Percentiles rank a stretch among this genome's conserved stretches.
Evolutionary conservation across 2,888 invertebrate genomes (phyloP).

Genomic region (Hypercompe scribonia): DNA sequence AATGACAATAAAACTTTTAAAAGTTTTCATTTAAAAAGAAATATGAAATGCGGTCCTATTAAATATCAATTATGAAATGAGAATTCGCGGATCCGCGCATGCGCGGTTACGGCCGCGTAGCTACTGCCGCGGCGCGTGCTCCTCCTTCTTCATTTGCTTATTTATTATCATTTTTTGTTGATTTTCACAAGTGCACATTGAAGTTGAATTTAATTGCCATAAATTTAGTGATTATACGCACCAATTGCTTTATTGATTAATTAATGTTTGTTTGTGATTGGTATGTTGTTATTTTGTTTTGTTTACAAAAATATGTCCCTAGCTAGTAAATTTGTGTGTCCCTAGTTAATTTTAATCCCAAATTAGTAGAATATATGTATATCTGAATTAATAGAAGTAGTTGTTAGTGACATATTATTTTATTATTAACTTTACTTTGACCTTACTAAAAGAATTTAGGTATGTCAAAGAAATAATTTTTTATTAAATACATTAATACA

Average conservation of each 20-base stretch:
- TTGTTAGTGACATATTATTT: not conserved
- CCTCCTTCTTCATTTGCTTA: slow-evolving; percentile 54
- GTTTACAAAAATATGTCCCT: too few species aligned
- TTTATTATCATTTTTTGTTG: slow-evolving; percentile 52
- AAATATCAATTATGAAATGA: slow-evolving; percentile 40
- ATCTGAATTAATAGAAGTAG: not conserved
- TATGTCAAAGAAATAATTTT: not conserved
- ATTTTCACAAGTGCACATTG: slow-evolving; percentile 44
- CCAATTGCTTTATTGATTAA: slow-evolving; percentile 39
- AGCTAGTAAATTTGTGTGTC: too few species aligned
- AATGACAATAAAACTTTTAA: not conserved
- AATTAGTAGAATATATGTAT: not conserved
- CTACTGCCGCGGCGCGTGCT: slow-evolving; percentile 64
- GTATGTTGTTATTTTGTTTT: not conserved
- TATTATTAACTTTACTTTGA: not conserved
- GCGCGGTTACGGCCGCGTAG: slow-evolving; percentile 64
- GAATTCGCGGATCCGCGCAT: slow-evolving; percentile 44
- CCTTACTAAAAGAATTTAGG: not conserved
- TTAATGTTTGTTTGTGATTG: not conserved
- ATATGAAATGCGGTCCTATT: slow-evolving; percentile 17
- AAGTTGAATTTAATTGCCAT: slow-evolving; percentile 33
- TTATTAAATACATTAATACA: not conserved
- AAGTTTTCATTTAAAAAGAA: not conserved
- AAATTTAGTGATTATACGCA: slow-evolving; percentile 61
- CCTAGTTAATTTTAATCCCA: too few species aligned